phyloP scores from a whole-genome alignment of 1,140 invertebrate genomes.

The Probaryconus sp. region DNA sequence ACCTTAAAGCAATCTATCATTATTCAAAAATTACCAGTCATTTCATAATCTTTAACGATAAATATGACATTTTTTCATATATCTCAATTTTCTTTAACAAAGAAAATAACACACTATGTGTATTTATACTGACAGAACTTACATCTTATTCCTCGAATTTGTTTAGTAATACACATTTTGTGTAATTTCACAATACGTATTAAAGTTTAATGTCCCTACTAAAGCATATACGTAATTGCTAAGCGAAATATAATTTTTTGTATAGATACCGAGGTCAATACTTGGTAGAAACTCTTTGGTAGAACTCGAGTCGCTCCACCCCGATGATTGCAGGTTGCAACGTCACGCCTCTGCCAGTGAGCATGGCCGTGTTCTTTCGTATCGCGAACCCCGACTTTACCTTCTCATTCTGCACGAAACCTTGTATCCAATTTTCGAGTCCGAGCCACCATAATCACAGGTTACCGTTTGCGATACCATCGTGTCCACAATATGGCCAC shows the following conservation, averaged over 20 bases:
- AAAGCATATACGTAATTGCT: slow-evolving; percentile 9
- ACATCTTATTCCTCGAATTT: too few species aligned
- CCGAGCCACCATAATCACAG: slow-evolving; percentile 75
- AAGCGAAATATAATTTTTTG: slow-evolving; percentile 23
- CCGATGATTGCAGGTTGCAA: slow-evolving; percentile 77
- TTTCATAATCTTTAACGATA: slow-evolving; percentile 35
- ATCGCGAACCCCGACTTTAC: slow-evolving; percentile 25
- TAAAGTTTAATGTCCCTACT: slow-evolving; percentile 46
- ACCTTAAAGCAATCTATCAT: slow-evolving; percentile 48
- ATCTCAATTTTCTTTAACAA: slow-evolving; percentile 12
- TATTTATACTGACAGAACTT: too few species aligned
- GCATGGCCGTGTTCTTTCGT: slow-evolving; percentile 39
- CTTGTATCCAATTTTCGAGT: slow-evolving; percentile 74
- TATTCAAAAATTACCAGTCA: slow-evolving; percentile 35
- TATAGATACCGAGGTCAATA: too few species aligned
- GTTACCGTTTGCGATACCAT: slow-evolving; percentile 66
- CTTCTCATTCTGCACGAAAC: slow-evolving; percentile 54
- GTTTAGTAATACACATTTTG: too few species aligned
- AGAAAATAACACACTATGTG: slow-evolving; percentile 19
- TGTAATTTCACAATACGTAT: neutral
- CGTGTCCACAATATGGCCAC: slow-evolving; percentile 72
- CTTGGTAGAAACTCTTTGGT: slow-evolving; percentile 48
- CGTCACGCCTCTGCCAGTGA: slow-evolving; percentile 72
- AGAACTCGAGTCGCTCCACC: slow-evolving; percentile 71
- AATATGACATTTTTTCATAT: slow-evolving; percentile 13